phyloP scores from a whole-genome alignment of 2,888 invertebrate genomes.

The Drosophila putrida region DNA sequence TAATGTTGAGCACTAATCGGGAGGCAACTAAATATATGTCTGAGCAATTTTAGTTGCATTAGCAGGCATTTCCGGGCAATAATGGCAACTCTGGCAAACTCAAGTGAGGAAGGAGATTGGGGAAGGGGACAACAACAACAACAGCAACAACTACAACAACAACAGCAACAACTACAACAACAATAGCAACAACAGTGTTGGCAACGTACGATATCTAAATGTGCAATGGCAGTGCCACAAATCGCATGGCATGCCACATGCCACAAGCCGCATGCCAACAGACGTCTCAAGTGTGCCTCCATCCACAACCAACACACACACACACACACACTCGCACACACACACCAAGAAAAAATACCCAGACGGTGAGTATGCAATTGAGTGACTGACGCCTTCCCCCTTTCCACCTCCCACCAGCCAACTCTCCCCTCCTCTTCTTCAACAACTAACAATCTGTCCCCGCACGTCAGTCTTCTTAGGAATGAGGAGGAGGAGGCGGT shows the following conservation, averaged over 20 bases:
- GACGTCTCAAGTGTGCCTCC: slow-evolving; percentile 70
- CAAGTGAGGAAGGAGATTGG: slow-evolving; percentile 5
- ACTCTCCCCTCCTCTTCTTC: not conserved
- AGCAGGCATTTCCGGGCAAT: slow-evolving; percentile 51
- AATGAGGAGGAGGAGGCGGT: not conserved
- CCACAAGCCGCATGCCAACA: slow-evolving; percentile 61
- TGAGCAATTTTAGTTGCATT: slow-evolving; percentile 50
- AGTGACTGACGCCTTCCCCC: slow-evolving; percentile 53
- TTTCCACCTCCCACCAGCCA: too few relatives aligned
- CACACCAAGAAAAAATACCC: slow-evolving; percentile 51
- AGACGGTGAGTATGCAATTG: slow-evolving; percentile 78
- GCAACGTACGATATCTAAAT: slow-evolving; percentile 48
- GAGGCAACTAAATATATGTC: slow-evolving; percentile 22
- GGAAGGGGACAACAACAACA: not conserved
- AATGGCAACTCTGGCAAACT: slow-evolving; percentile 20
- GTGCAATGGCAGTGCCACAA: slow-evolving; percentile 66
- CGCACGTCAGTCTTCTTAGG: slow-evolving; percentile 20
- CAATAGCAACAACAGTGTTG: slow-evolving; percentile 16
- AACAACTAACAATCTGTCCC: slow-evolving; percentile 5
- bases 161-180: too few relatives aligned
- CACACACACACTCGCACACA: slow-evolving; percentile 4
- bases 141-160: not conserved
- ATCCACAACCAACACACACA: slow-evolving; percentile 26
- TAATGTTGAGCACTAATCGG: slow-evolving; percentile 9
- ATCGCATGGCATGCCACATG: slow-evolving; percentile 68